phyloP scores from a whole-genome alignment of 53 echinoderm and acorn worm genomes.

The Arbacia lixula region DNA sequence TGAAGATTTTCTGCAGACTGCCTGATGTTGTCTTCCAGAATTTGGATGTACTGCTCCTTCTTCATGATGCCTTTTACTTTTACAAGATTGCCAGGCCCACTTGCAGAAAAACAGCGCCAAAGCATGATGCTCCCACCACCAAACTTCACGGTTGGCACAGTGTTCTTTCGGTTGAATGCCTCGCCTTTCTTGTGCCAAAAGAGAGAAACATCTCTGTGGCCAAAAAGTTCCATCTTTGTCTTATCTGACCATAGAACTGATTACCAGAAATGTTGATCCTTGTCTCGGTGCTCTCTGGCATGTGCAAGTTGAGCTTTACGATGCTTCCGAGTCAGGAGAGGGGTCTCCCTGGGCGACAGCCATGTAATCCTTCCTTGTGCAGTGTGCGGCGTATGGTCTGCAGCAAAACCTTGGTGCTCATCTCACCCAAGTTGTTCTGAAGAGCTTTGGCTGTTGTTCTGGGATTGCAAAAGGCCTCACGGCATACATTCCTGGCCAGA shows the following conservation, averaged over 20 bases:
- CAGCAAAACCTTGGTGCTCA: neutral
- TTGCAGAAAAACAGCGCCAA: conserved; percentile 37
- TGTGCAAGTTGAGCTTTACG: neutral
- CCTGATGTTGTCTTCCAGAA: too few species aligned
- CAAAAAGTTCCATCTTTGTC: conserved; percentile 17
- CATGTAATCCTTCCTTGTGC: neutral
- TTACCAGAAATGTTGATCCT: conserved; percentile 13
- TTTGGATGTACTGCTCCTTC: too few species aligned
- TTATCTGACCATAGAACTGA: too few species aligned
- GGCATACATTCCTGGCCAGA: conserved; percentile 13
- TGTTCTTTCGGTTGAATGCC: conserved; percentile 37
- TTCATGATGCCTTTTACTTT: too few species aligned
- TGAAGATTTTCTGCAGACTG: too few species aligned
- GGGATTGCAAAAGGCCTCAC: neutral
- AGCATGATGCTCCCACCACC: conserved; percentile 54
- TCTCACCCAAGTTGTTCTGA: neutral
- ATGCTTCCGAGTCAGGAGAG: neutral
- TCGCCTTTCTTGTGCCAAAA: conserved; percentile 12
- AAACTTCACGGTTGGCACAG: conserved; percentile 46
- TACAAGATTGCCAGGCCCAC: too few species aligned
- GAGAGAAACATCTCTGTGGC: conserved; percentile 7
- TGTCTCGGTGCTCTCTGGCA: neutral
- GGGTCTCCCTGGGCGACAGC: neutral
- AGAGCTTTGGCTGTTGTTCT: conserved; percentile 18
- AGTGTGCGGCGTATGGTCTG: neutral